These are phyloP conservation scores for Cepaea nemoralis DNA, from an alignment of 1,140 invertebrate species.

Conservation along the genomic window DNA sequence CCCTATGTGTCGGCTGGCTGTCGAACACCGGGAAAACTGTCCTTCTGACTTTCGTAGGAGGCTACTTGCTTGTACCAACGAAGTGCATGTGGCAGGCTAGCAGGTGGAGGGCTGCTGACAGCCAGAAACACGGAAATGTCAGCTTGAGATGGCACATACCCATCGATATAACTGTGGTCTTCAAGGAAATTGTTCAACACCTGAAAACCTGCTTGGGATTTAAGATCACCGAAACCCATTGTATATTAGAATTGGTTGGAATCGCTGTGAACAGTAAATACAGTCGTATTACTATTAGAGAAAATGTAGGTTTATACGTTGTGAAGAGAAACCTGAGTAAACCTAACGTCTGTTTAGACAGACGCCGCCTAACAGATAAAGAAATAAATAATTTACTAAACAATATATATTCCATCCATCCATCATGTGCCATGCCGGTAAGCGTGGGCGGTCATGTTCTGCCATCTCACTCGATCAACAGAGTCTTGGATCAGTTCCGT, in stretches of 20 bases:
- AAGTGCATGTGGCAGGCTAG: conserved; percentile 81
- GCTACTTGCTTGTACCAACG: conserved; percentile 97
- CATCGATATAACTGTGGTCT: conserved; percentile 88
- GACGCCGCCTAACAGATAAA: too few relatives aligned
- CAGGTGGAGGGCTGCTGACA: conserved; percentile 81
- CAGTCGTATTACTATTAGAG: too few relatives aligned
- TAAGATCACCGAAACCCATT: conserved; percentile 89
- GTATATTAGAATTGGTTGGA: conserved; percentile 8
- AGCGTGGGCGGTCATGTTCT: too few relatives aligned
- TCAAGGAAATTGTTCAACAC: conserved; percentile 85
- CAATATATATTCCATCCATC: too few relatives aligned
- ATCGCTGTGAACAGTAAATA: not conserved
- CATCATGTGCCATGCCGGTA: too few relatives aligned
- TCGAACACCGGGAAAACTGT: conserved; percentile 71
- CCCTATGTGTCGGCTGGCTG: conserved; percentile 63
- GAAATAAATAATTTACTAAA: too few relatives aligned
- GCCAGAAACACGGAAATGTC: conserved; percentile 87
- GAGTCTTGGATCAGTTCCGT: too few relatives aligned
- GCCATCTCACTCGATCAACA: too few relatives aligned
- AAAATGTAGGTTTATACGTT: too few relatives aligned
- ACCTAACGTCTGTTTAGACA: too few relatives aligned
- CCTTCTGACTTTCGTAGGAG: conserved; percentile 78
- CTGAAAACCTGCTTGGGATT: conserved; percentile 84
- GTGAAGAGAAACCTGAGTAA: too few relatives aligned
- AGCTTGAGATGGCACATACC: conserved; percentile 88